These are phyloP conservation scores for Notamacropus eugenii DNA, from an alignment of 2,797 vertebrate species.

Conservation along the genomic window DNA sequence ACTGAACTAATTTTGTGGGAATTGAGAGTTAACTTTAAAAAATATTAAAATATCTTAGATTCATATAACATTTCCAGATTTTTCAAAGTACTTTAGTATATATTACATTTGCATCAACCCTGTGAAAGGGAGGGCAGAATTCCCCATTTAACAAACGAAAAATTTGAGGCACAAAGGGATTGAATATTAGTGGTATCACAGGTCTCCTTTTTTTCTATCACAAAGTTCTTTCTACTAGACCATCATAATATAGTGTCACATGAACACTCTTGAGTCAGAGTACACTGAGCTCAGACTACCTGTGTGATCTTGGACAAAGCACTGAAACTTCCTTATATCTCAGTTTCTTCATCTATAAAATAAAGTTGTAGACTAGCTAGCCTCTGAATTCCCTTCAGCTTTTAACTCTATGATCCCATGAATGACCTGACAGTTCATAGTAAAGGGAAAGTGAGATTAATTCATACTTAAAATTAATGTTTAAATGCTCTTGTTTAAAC, in stretches of 20 bases:
- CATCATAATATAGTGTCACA: too few relatives aligned
- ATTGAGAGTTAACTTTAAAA: neutral
- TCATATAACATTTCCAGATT: neutral
- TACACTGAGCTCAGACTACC: neutral
- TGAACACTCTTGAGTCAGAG: neutral
- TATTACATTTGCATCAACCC: constrained; percentile 3
- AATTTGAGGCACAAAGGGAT: neutral
- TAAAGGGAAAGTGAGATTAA: neutral
- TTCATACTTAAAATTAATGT: neutral
- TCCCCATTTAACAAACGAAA: neutral
- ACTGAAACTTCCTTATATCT: neutral
- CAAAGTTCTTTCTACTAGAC: too few relatives aligned
- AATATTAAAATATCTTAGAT: neutral
- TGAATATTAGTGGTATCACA: neutral
- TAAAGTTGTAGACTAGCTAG: neutral
- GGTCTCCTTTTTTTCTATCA: too few relatives aligned
- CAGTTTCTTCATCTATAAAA: neutral
- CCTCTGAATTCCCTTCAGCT: neutral
- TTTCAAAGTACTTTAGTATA: constrained; percentile 21
- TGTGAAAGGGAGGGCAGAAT: neutral
- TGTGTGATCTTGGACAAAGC: neutral
- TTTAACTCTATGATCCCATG: neutral
- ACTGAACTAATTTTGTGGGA: neutral
- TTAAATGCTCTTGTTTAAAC: neutral
- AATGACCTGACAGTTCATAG: neutral